Percentiles rank a stretch among this genome's conserved stretches.
Evolutionary conservation across 2,888 invertebrate species (phyloP).

Genomic region (Melanostoma scalare): DNA sequence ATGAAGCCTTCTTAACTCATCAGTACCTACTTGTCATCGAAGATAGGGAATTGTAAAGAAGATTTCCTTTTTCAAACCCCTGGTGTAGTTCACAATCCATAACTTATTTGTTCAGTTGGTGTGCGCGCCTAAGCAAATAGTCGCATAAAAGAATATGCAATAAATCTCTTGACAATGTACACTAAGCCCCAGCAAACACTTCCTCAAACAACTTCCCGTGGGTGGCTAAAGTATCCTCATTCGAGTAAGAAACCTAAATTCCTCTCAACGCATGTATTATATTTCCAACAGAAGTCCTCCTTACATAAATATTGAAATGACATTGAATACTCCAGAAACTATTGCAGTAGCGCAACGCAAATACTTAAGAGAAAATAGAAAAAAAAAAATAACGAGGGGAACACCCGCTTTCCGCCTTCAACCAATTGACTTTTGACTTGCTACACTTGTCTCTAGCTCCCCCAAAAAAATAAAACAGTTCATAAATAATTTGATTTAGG

Average conservation of each 20-base stretch:
- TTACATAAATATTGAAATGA: neutral
- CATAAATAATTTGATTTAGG: slow-evolving; percentile 5
- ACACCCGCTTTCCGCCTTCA: slow-evolving; percentile 15
- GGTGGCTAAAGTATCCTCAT: slow-evolving; percentile 16
- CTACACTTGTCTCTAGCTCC: neutral
- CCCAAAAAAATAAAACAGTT: slow-evolving; percentile 8
- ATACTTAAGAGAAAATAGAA: neutral
- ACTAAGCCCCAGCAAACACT: slow-evolving; percentile 5
- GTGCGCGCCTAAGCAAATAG: no score
- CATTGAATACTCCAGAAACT: neutral
- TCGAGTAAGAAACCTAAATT: neutral
- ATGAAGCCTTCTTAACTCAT: no score
- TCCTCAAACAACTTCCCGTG: neutral
- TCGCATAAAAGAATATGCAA: neutral
- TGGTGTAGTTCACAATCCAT: no score
- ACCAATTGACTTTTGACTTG: slow-evolving; percentile 28
- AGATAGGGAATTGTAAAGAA: no score
- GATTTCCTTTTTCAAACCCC: no score
- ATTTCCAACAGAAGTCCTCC: neutral
- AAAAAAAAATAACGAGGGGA: neutral
- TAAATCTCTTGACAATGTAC: slow-evolving; percentile 11
- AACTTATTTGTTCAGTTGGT: no score
- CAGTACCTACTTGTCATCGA: no score
- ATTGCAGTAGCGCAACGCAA: neutral
- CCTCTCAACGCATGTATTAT: neutral